Evolutionary conservation across 1,140 invertebrate species (phyloP), one percentile per base, ranked within the genome.

Genomic region (Drosophila neocordata): DNA sequence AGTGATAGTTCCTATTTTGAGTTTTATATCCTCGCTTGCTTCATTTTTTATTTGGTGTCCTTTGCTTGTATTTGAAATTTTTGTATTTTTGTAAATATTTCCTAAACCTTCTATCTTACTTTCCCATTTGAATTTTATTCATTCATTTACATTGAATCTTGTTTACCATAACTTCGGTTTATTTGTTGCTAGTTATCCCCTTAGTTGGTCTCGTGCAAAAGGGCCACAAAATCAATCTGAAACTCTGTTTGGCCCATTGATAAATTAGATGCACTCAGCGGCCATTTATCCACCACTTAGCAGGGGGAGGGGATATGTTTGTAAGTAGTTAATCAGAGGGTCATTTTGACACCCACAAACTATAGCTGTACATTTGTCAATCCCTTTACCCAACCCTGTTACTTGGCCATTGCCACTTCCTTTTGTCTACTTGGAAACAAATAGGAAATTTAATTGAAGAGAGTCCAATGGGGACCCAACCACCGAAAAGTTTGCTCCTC

Each of bases 271-370:
- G 22, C 37, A 1, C 37, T 52, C 57, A 41, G n/a, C 7, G 12
- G 11, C 27, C 60, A 62, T 63, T 75, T 59, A 69, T 69, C 58
- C 61, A 58, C 13, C 57, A 59, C 22, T 74, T 69, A 75, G 56
- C 65, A 34, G 20, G 18, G 48, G 48, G 48, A 9, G 18, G 15
- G 20, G 27, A 24, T 24, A 8, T 37, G 38, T 24, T 75, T 31
- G 2, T 31, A 6, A 6, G 71, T 41, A 65, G 73, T 68, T 64
- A 74, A 75, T 75, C 71, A 63, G 71, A 44, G 71, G 62, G 37
- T 56, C 72, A 61, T 74, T 74, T 74, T 61, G 55, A 37, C 59
- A 76, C 52, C 56, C 66, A 59, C 63, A 59, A 52, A 71, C 68
- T 69, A 35, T 44, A 15, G 35, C 34, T 44, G 66, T 48, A 51